These are phyloP conservation scores for Sphaeramia orbicularis DNA, from an alignment of 2,797 vertebrate genomes.

Conservation along the genomic window DNA sequence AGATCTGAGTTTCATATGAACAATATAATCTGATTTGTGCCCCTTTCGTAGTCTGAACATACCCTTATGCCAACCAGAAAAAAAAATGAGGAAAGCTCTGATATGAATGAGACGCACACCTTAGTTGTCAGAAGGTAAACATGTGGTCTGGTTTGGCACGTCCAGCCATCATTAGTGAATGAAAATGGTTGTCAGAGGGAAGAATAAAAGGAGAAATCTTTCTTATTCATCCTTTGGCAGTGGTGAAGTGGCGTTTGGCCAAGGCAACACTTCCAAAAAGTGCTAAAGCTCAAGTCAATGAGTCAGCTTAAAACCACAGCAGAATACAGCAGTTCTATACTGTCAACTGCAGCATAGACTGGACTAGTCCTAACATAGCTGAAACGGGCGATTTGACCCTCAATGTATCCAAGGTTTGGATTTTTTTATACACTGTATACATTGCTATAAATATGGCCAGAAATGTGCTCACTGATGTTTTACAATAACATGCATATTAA, in stretches of 20 bases:
- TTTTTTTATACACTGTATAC: constrained; percentile 53
- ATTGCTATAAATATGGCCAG: constrained; percentile 60
- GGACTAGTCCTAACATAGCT: constrained; percentile 35
- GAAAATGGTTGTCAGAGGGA: constrained; percentile 37
- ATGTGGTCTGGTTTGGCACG: constrained; percentile 68
- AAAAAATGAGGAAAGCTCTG: constrained; percentile 1
- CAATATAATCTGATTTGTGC: too few species aligned
- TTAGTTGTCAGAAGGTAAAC: constrained; percentile 40
- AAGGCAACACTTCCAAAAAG: constrained; percentile 77
- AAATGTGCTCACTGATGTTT: constrained; percentile 68
- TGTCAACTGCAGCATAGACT: constrained; percentile 18
- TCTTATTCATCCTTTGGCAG: constrained; percentile 75
- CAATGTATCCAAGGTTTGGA: constrained; percentile 21
- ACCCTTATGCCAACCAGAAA: too few species aligned
- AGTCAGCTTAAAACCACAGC: constrained; percentile 48
- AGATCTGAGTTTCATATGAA: too few species aligned
- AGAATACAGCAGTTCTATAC: constrained; percentile 31
- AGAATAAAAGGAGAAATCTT: constrained; percentile 42
- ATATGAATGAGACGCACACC: constrained; percentile 15
- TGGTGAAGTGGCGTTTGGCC: constrained; percentile 69
- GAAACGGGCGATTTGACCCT: constrained; percentile 25
- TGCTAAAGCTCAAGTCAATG: constrained; percentile 67
- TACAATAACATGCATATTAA: constrained; percentile 80
- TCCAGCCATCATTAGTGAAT: constrained; percentile 52
- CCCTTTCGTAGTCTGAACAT: too few species aligned